These are phyloP conservation scores for Brachionus koreanus DNA, from an alignment of 1,140 invertebrate species.

Conservation along the genomic window DNA sequence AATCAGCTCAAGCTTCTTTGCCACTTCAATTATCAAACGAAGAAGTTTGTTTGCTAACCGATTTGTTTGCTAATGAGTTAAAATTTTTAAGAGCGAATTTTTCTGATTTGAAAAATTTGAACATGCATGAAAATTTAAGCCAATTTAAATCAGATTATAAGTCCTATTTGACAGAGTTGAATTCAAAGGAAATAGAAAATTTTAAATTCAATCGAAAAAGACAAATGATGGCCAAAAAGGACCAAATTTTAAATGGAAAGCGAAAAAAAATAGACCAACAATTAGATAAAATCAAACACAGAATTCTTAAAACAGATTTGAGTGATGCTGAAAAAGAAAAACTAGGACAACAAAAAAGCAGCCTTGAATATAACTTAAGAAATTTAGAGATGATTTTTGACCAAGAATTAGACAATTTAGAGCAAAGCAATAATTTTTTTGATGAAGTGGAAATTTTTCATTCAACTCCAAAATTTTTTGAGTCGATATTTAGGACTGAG, in stretches of 20 bases:
- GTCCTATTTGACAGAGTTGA: neutral
- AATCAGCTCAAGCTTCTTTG: neutral
- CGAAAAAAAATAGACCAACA: neutral
- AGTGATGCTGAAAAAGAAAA: neutral
- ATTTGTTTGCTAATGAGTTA: neutral
- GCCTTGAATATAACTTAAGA: neutral
- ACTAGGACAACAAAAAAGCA: neutral
- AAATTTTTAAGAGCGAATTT: neutral
- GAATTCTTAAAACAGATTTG: neutral
- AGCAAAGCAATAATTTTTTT: neutral
- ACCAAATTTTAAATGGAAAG: constrained; percentile 14
- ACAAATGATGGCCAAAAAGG: neutral
- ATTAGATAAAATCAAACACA: neutral
- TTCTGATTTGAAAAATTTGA: neutral
- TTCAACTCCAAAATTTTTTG: constrained; percentile 1
- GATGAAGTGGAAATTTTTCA: constrained; percentile 9
- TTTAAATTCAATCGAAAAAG: neutral
- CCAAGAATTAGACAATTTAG: neutral
- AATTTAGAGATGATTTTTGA: neutral
- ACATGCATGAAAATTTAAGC: neutral
- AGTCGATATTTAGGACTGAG: neutral
- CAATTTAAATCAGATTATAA: neutral
- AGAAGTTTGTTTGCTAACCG: constrained; percentile 5
- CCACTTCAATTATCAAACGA: neutral
- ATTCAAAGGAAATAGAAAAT: neutral